phyloP scores from a whole-genome alignment of 1,140 invertebrate species.

The Orius laevigatus region DNA sequence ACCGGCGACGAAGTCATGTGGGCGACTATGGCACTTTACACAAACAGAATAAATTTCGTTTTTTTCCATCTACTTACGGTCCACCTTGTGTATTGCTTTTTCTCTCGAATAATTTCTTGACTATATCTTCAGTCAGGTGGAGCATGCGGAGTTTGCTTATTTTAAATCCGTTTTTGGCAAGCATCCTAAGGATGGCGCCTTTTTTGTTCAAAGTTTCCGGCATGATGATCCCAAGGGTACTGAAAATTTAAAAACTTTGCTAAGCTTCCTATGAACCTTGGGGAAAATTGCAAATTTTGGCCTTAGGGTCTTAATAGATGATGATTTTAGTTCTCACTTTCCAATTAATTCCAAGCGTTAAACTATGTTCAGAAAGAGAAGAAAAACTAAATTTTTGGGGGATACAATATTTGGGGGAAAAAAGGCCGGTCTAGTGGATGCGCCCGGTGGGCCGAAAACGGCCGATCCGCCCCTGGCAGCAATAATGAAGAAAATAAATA shows the following conservation, averaged over 20 bases:
- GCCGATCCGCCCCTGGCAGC: no score
- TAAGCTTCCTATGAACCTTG: neutral
- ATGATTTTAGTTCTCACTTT: no score
- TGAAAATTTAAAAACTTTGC: constrained; percentile 29
- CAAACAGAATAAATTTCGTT: constrained; percentile 1
- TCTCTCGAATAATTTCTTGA: constrained; percentile 40
- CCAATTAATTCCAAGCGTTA: neutral
- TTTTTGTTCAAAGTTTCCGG: constrained; percentile 47
- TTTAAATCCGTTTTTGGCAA: constrained; percentile 46
- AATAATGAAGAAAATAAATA: no score
- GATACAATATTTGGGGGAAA: constrained; percentile 11
- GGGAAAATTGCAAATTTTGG: constrained; percentile 10
- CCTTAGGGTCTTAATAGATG: neutral
- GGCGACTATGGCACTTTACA: constrained; percentile 34
- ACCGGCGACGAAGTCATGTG: constrained; percentile 53
- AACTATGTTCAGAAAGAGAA: no score
- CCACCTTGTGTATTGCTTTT: constrained; percentile 36
- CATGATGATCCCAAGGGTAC: constrained; percentile 63
- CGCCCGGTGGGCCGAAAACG: no score
- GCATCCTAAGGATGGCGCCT: constrained; percentile 52
- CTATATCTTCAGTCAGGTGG: constrained; percentile 39
- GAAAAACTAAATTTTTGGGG: no score
- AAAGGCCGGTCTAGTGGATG: no score
- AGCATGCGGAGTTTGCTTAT: constrained; percentile 58
- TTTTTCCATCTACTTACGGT: constrained; percentile 41